Base-by-base conservation (phyloP, 2,888 invertebrate genomes). In the Amphipoea lucens region DNA sequence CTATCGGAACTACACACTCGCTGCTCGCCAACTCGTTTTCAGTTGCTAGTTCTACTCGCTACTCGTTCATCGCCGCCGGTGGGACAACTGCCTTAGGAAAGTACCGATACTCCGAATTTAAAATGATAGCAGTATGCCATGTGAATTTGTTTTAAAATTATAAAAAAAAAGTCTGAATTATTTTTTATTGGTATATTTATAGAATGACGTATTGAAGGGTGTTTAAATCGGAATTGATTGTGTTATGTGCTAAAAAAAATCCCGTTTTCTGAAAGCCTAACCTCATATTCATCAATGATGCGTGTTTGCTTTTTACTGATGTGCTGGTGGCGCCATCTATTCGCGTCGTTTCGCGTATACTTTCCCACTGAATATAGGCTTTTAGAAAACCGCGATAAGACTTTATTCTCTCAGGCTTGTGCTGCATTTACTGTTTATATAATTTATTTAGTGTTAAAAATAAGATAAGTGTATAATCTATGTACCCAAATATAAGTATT, bases 381-480 rank as follows among this genome's bases (percentile, higher is more conserved):
- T 76, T 65, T 12, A 36, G 29, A 29, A 42, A 75, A 54, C 36
- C 4, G 12, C 12, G 14, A 14, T 48, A 67, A 57, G 54, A 80
- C 62, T 76, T 74, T 48, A 48, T 68, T 72, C 80, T 85, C 85
- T 81, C 83, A 81, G 70, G 66, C 82, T 86, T 54, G 29, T 23
- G 54, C 79, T 89, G 90, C 89, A 90, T 91, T 90, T 91, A 90
- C 29, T 84, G 17, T 79, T 78, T 76, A 62, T 77, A 68, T 76
- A 62, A 81, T 69, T 74, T 81, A 69, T 62, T 73, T 74, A 74
- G 60, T 67, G 36, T 74, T 77, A 42, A 36, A 40, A 48, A 29
- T 81, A 78, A 63, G 29, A 74, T 67, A 0, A 42, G 54, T 70
- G 78, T 81, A 14, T 81, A 81, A 77, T 81, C 71, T 66, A 67